These are phyloP conservation scores for Synergus itoensis DNA, from an alignment of 2,888 invertebrate species.

Conservation along the genomic window DNA sequence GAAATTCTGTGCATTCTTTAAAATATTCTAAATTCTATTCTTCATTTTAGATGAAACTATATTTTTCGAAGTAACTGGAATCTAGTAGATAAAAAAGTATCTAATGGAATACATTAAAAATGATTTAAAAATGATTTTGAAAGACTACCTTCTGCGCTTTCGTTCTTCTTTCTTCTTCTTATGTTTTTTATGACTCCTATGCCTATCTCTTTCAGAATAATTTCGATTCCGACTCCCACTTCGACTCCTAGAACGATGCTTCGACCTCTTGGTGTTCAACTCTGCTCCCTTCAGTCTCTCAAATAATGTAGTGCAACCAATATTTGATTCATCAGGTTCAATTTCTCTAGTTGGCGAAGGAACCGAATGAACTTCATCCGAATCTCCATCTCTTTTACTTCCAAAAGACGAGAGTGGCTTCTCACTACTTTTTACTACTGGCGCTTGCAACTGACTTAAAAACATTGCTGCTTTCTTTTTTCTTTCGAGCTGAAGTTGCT, in stretches of 20 bases:
- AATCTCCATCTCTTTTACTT: conserved; percentile 60
- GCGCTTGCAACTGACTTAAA: conserved; percentile 80
- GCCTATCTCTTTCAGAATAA: conserved; percentile 67
- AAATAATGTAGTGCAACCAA: conserved; percentile 68
- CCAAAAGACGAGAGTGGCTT: conserved; percentile 32
- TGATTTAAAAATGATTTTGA: neutral
- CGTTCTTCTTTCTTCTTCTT: conserved; percentile 77
- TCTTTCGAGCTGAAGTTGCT: conserved; percentile 85
- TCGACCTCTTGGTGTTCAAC: conserved; percentile 67
- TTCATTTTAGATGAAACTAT: conserved; percentile 3
- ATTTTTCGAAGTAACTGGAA: too few species aligned
- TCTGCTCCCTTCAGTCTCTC: conserved; percentile 71
- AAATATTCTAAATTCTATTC: too few species aligned
- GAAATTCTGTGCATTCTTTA: too few species aligned
- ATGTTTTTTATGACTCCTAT: conserved; percentile 74
- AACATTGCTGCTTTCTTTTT: conserved; percentile 91
- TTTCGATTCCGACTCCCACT: conserved; percentile 64
- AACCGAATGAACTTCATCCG: conserved; percentile 70
- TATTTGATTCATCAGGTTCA: conserved; percentile 60
- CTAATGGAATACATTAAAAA: too few species aligned
- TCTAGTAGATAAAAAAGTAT: too few species aligned
- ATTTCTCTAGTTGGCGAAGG: conserved; percentile 69
- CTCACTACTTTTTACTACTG: conserved; percentile 55
- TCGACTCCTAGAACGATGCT: conserved; percentile 70
- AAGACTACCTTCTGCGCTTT: conserved; percentile 78